Evolutionary conservation across 1,140 invertebrate genomes (phyloP).

Genomic region (Ips typographus): DNA sequence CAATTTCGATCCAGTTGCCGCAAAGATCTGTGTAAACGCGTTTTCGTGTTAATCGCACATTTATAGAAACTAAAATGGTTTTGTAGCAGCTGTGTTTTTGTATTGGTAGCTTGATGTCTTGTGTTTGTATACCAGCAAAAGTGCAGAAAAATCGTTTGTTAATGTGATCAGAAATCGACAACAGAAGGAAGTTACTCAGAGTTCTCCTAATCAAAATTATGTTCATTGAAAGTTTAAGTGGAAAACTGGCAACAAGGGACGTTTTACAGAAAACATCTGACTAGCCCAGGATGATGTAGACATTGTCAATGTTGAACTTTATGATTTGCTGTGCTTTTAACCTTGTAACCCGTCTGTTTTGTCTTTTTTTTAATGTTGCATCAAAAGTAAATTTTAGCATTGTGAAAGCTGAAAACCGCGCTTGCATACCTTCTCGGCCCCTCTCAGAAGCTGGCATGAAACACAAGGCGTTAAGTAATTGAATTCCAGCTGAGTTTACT

Average conservation of each 20-base stretch:
- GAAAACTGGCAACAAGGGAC: no score
- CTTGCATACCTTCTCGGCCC: conserved; percentile 57
- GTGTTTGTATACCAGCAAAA: conserved; percentile 51
- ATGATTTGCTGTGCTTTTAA: no score
- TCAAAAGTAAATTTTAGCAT: background rate
- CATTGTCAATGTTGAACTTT: no score
- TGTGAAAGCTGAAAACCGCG: conserved; percentile 39
- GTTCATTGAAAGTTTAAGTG: no score
- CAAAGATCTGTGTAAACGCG: conserved; percentile 72
- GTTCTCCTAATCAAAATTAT: no score
- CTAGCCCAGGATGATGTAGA: no score
- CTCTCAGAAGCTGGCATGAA: conserved; percentile 59
- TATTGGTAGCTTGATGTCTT: conserved; percentile 45
- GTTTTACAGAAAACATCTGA: no score
- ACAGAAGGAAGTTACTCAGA: no score
- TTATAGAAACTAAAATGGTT: background rate
- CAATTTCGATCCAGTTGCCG: conserved; percentile 99
- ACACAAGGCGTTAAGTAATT: conserved; percentile 51
- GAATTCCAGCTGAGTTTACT: conserved; percentile 6
- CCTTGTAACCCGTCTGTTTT: no score
- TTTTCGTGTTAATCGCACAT: background rate
- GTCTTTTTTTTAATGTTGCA: no score
- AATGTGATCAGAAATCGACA: no score
- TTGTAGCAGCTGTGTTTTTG: background rate
- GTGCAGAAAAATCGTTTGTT: conserved; percentile 9